Base-by-base conservation (phyloP, 2,113 vertebrate species). In the Cyprinus carpio region DNA sequence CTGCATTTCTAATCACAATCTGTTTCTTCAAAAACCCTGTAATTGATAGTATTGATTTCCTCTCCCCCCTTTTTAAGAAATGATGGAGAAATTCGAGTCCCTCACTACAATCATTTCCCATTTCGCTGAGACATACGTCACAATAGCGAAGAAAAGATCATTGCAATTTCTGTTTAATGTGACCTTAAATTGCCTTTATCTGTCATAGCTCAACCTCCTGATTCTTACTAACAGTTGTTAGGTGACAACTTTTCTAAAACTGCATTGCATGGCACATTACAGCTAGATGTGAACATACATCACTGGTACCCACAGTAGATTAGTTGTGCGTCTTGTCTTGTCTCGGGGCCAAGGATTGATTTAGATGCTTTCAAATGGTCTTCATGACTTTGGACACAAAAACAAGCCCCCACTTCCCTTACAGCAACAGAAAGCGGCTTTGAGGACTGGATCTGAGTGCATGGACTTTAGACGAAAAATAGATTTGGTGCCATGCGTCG, bases 271-370 rank as follows among this genome's bases (percentile, higher is more conserved):
- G 37, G 23, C 25, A 27, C 25, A 54, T 77, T 77, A 54, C 23
- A 10, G 78, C 34, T 8, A 46, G 29, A 80, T 80, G 46, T 80
- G 58, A 80, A 15, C 78, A 64, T 46, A 40, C 37, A 81, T 49
- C 40, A 46, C 78, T 79, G 40, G n/a, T 65, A 65, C 76, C 56
- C 54, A 60, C 54, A 49, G 78, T 18, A 81, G 13, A 62, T 81
- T 65, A 43, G 23, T 43, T 58, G 51, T 46, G 8, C n/a, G 25
- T n/a, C 15, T 31, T 81, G 37, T 80, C 37, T 62, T 64, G 40
- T 81, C 40, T 64, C 20, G 2, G 37, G 46, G 78, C 34, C 6
- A 40, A 79, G 76, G 40, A 65, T 81, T 81, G 40, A 81, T 13
- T 81, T 49, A 15, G 12, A 46, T 40, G 13, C 34, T 13, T 34